Percentiles rank a stretch among this genome's conserved stretches.
These are phyloP conservation scores for Tetragonula clypearis DNA, from an alignment of 1,140 invertebrate genomes.

Conservation along the genomic window DNA sequence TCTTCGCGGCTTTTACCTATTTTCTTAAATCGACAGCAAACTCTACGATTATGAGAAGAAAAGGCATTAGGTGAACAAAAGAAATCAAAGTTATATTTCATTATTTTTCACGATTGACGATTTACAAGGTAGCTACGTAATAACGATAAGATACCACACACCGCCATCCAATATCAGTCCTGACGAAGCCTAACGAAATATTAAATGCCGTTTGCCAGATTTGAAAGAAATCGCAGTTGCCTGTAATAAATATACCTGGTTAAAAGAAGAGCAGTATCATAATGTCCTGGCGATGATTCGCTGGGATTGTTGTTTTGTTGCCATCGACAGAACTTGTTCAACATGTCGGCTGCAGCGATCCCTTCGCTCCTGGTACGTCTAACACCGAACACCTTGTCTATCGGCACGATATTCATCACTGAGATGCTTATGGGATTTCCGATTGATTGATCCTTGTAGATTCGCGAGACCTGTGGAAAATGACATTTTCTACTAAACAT, in stretches of 20 bases:
- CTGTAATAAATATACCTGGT: conserved; percentile 83
- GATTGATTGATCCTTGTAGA: conserved; percentile 91
- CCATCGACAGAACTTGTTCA: conserved; percentile 88
- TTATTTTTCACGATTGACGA: no score
- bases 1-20: neutral
- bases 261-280: conserved; percentile 89
- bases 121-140: neutral
- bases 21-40: neutral
- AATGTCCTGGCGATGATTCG: conserved; percentile 82
- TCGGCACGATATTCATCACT: conserved; percentile 86
- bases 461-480: conserved; percentile 85
- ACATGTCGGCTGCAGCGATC: conserved; percentile 85
- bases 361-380: conserved; percentile 72
- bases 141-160: neutral
- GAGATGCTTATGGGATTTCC: conserved; percentile 91
- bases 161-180: neutral
- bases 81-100: no score
- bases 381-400: conserved; percentile 81
- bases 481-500: neutral
- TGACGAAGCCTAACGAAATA: neutral
- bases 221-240: no score
- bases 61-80: no score
- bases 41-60: no score
- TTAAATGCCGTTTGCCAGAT: no score
- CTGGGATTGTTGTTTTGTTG: conserved; percentile 84